Evolutionary conservation across 2,797 vertebrate genomes (phyloP).

Genomic region (Onychomys arenicola): DNA sequence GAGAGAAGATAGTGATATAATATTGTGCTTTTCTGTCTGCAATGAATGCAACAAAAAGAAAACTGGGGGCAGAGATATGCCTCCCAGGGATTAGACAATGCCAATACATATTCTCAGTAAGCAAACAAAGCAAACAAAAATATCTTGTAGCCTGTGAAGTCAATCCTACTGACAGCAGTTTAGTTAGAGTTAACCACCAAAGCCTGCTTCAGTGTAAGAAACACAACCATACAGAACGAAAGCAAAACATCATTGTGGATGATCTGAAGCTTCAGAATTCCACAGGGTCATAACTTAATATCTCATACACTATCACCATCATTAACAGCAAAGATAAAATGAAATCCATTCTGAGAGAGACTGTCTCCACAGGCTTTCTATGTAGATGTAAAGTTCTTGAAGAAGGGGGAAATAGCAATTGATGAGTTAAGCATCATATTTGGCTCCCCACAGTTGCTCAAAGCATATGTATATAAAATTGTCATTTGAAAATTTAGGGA

Average conservation of each 20-base stretch:
- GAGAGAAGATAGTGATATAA: not conserved
- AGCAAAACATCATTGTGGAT: slow-evolving; percentile 72
- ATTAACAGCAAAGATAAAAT: slow-evolving; percentile 72
- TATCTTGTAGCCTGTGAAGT: slow-evolving; percentile 79
- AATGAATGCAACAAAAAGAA: slow-evolving; percentile 75
- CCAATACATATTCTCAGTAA: slow-evolving; percentile 79
- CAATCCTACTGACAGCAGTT: slow-evolving; percentile 73
- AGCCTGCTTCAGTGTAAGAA: slow-evolving; percentile 76
- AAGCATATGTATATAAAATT: not conserved
- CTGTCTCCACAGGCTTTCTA: slow-evolving; percentile 47
- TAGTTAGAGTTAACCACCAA: slow-evolving; percentile 82
- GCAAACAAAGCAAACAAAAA: slow-evolving; percentile 76
- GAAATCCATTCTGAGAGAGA: slow-evolving; percentile 63
- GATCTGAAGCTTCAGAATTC: slow-evolving; percentile 68
- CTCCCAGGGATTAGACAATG: slow-evolving; percentile 82
- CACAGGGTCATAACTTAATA: slow-evolving; percentile 74
- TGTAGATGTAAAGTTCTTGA: slow-evolving; percentile 54
- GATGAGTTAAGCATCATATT: not conserved
- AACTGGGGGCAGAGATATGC: not conserved
- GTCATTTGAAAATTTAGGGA: slow-evolving; percentile 62
- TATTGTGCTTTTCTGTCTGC: slow-evolving; percentile 68
- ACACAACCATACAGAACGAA: slow-evolving; percentile 75
- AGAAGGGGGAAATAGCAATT: slow-evolving; percentile 29
- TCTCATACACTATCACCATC: slow-evolving; percentile 63
- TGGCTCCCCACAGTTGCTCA: not conserved